phyloP scores from a whole-genome alignment of 2,888 invertebrate species.

The Drosophila yooni region DNA sequence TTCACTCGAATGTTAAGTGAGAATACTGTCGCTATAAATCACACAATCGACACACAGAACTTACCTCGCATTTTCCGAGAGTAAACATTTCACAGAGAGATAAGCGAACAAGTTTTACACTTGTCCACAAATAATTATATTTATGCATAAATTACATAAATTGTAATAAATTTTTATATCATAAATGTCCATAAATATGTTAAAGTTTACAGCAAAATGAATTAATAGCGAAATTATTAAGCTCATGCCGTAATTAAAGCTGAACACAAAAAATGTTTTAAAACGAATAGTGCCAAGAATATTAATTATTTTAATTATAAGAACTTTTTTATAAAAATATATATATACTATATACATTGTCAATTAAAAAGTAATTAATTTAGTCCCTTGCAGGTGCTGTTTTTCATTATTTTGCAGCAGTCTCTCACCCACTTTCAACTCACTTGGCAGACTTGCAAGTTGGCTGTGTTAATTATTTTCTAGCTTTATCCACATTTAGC shows the following conservation, averaged over 20 bases:
- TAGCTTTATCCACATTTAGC: conserved; percentile 66
- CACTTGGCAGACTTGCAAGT: conserved; percentile 1
- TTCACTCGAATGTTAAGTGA: neutral
- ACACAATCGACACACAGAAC: neutral
- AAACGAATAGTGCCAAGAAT: neutral
- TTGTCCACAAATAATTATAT: conserved; percentile 12
- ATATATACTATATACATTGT: neutral
- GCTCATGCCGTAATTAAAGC: neutral
- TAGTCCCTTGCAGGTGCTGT: neutral
- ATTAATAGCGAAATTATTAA: neutral
- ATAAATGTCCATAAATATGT: neutral
- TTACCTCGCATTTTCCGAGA: neutral
- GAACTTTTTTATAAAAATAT: neutral
- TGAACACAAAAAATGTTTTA: neutral
- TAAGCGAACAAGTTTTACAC: conserved; percentile 2
- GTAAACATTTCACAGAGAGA: neutral
- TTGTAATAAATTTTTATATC: neutral
- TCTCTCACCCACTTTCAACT: neutral
- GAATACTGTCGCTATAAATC: neutral
- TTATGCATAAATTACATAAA: conserved; percentile 2
- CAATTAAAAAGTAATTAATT: conserved; percentile 3
- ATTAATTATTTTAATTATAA: neutral
- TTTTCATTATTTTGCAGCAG: neutral
- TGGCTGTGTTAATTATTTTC: conserved; percentile 64
- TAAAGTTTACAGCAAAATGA: neutral